phyloP scores from a whole-genome alignment of 35 echinoderm and acorn worm species.

The Acanthaster planci region DNA sequence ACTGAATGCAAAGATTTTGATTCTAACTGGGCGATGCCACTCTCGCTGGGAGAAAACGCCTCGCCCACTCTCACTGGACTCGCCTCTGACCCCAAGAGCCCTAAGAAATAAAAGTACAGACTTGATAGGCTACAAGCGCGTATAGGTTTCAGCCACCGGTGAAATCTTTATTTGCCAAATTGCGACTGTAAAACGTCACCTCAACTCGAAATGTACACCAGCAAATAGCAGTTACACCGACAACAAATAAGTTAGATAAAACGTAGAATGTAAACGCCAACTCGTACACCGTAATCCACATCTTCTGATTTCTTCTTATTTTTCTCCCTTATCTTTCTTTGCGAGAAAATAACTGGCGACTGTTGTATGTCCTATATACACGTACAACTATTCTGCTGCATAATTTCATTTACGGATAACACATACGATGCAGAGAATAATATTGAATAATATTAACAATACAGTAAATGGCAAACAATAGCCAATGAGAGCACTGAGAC shows the following conservation, averaged over 20 bases:
- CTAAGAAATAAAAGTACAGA: too few species aligned
- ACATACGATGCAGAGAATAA: slow-evolving; percentile 16
- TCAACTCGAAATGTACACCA: slow-evolving; percentile 14
- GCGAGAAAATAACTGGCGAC: background rate
- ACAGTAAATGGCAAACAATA: background rate
- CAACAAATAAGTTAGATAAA: slow-evolving; percentile 27
- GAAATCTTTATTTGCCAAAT: slow-evolving; percentile 26
- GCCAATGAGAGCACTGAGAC: background rate
- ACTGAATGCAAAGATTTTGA: too few species aligned
- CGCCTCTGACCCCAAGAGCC: too few species aligned
- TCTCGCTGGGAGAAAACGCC: too few species aligned
- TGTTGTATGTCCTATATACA: slow-evolving; percentile 14
- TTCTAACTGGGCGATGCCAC: too few species aligned
- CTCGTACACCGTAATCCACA: background rate
- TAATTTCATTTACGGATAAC: slow-evolving; percentile 3
- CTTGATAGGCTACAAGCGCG: too few species aligned
- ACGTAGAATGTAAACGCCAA: background rate
- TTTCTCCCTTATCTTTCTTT: too few species aligned
- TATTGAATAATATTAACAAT: background rate
- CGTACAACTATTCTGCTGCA: background rate
- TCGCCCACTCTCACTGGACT: too few species aligned
- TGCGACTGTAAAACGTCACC: slow-evolving; percentile 5
- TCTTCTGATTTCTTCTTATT: too few species aligned
- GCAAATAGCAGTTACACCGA: slow-evolving; percentile 25
- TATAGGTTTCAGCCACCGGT: slow-evolving; percentile 2